Conservation (phyloP, 2,888 invertebrate genomes). For the Choreutis nemorana region DNA sequence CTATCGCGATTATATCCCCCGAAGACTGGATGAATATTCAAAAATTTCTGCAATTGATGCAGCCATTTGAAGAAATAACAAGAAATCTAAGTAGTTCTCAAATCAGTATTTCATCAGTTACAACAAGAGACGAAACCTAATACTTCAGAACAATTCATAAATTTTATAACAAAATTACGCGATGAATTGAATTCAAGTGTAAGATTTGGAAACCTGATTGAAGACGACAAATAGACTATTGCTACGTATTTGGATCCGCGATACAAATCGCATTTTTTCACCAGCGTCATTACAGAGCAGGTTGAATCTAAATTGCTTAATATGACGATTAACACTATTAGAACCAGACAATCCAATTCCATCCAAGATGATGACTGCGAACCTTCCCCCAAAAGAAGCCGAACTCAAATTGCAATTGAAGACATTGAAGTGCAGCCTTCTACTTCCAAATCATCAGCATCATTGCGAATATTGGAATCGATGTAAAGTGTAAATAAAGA, state of each 20-base stretch:
- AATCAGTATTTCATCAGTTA: constrained; percentile 9
- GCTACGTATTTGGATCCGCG: constrained; percentile 13
- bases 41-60: constrained; percentile 8
- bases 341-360: constrained; percentile 11
- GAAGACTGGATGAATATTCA: constrained; percentile 12
- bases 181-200: too few relatives aligned
- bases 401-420: constrained; percentile 13
- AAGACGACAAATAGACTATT: constrained; percentile 9
- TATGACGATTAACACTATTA: constrained; percentile 12
- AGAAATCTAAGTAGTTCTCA: constrained; percentile 9
- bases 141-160: constrained; percentile 11
- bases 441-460: constrained; percentile 12
- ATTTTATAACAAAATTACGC: constrained; percentile 11
- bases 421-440: constrained; percentile 8
- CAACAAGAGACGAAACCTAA: constrained; percentile 10
- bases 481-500: constrained; percentile 12
- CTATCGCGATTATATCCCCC: constrained; percentile 10
- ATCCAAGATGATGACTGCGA: constrained; percentile 9
- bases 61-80: constrained; percentile 10
- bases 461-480: constrained; percentile 11
- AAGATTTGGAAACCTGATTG: constrained; percentile 12
- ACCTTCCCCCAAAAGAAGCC: constrained; percentile 10
- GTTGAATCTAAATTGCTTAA: constrained; percentile 13
- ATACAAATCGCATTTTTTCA: constrained; percentile 12
- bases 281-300: constrained; percentile 11